Base-by-base conservation (phyloP, 2,888 invertebrate species). In the Stratiomys singularior region DNA sequence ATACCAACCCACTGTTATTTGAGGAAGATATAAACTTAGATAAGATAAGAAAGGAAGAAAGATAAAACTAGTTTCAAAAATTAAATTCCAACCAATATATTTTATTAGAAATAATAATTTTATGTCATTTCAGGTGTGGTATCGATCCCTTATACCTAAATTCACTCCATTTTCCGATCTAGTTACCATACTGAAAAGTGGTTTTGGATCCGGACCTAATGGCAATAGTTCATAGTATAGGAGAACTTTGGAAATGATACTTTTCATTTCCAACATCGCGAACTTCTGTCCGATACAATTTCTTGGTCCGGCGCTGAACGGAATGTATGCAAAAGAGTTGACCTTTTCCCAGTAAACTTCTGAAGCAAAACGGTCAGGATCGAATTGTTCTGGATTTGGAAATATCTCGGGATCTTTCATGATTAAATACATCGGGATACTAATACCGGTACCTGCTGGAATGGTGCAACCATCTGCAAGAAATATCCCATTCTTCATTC, bases 231-330 rank as follows among this genome's bases (percentile, higher is more conserved):
- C 84, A 80, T 81, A 86, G 64, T 84, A 78, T 0, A 82, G 80
- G 72, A 86, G 30, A 58, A 86, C 78, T 67, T 85, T 85, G 1
- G 82, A 82, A 7, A 86, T 58, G 27, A 85, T 82, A 13, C 83
- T 83, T 71, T 85, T 85, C 52, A 86, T 81, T 79, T 86, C 85
- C 2, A 83, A 80, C 64, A 84, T 63, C 0, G 86, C 86, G 80
- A 84, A 85, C n/a, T 83, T 83, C 64, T 86, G 86, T 0, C 86
- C 86, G 78, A 86, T 84, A 78, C 86, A 86, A 78, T 86, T 92
- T 76, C 92, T 88, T 0, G 91, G 90, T 1, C 86, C 86, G 4
- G 86, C 86, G 78, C 85, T 85, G 56, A 87, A 87, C 0, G 87
- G 86, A 79, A 87, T 84, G 79, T 83, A 84, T 60, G 82, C 83